Evolutionary conservation across 2,888 invertebrate species (phyloP).

Genomic region (Druceiella hillmani): DNA sequence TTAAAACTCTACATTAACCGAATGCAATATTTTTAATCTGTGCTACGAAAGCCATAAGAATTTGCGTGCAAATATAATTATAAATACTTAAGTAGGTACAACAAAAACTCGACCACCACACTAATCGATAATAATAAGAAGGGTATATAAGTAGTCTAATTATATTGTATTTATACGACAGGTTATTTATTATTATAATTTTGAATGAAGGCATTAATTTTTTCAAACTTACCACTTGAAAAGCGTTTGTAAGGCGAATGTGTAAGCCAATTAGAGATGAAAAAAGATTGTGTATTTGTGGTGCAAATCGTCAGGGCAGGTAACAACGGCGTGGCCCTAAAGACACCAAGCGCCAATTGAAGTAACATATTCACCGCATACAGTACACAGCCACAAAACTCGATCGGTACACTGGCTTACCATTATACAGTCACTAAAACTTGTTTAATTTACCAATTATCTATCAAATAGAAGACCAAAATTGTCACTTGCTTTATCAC

Average conservation of each 20-base stretch:
- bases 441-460: not conserved
- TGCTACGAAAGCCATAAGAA: too few relatives aligned
- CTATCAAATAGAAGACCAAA: slow-evolving; percentile 1
- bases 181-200: too few relatives aligned
- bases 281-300: slow-evolving; percentile 17
- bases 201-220: slow-evolving; percentile 2
- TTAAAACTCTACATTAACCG: too few relatives aligned
- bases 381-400: slow-evolving; percentile 12
- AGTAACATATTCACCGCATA: slow-evolving; percentile 9
- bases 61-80: too few relatives aligned
- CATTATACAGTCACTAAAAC: slow-evolving; percentile 13
- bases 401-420: slow-evolving; percentile 17
- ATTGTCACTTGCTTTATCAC: not conserved
- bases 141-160: too few relatives aligned
- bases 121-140: too few relatives aligned
- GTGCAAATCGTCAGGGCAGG: slow-evolving; percentile 14
- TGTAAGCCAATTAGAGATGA: slow-evolving; percentile 15
- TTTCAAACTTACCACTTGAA: slow-evolving; percentile 16
- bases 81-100: too few relatives aligned
- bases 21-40: too few relatives aligned
- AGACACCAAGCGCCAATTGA: slow-evolving; percentile 15
- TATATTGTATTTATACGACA: too few relatives aligned
- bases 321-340: slow-evolving; percentile 15
- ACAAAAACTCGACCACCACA: too few relatives aligned
- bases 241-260: slow-evolving; percentile 14